These are phyloP conservation scores for Morone saxatilis DNA, from an alignment of 2,113 vertebrate species.

Conservation along the genomic window DNA sequence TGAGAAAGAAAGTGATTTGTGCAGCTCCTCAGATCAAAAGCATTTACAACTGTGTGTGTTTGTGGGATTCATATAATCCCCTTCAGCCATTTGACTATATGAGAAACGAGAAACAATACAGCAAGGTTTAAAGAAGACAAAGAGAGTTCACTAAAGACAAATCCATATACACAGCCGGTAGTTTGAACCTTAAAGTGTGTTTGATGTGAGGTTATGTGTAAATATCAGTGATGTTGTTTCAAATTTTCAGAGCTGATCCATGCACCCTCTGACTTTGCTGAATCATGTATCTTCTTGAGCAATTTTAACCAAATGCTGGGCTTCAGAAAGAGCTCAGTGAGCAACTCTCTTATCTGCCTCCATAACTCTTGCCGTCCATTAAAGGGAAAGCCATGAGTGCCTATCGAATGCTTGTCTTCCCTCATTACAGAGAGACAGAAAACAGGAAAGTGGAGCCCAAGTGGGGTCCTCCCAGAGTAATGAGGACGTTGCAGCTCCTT, in stretches of 20 bases:
- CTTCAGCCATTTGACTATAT: constrained; percentile 17
- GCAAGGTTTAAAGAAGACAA: constrained; percentile 19
- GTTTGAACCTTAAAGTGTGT: not conserved
- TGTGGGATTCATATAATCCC: constrained; percentile 43
- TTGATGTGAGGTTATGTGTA: not conserved
- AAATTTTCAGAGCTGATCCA: not conserved
- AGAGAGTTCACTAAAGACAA: constrained; percentile 12
- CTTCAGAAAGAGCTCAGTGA: constrained; percentile 6
- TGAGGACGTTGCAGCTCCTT: constrained; percentile 55
- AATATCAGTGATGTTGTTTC: not conserved
- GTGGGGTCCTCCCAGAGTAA: constrained; percentile 57
- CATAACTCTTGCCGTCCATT: constrained; percentile 41
- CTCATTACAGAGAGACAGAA: constrained; percentile 65
- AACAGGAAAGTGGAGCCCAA: constrained; percentile 39
- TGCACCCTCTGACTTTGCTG: constrained; percentile 6
- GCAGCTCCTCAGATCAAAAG: constrained; percentile 7
- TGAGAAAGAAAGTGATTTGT: not conserved
- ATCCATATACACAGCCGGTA: not conserved
- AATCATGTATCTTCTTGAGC: not conserved
- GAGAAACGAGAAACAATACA: constrained; percentile 28
- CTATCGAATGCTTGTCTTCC: constrained; percentile 49
- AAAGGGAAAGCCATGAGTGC: constrained; percentile 28
- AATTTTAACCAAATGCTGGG: not conserved
- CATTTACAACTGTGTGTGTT: constrained; percentile 3
- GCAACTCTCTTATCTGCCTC: constrained; percentile 42